Evolutionary conservation across 2,888 invertebrate species (phyloP), one percentile per base, ranked within the genome.

Genomic region (Troglohyphantes excavatus): DNA sequence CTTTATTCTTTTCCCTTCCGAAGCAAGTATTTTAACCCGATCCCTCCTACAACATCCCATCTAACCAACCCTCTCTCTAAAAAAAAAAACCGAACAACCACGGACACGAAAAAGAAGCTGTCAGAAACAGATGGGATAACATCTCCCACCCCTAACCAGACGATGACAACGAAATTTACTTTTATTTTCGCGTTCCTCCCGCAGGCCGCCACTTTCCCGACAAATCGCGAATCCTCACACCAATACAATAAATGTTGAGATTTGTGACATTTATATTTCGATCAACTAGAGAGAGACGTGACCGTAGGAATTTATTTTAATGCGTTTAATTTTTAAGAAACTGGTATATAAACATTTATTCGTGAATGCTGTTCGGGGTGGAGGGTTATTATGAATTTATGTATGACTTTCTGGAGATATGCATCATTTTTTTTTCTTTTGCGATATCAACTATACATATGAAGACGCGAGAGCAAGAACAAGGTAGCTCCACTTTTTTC

Each of bases 61-160:
- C 13, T n/a, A 53, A 53, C 53, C 33, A 2, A 39, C 39, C 39
- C 13, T 39, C 53, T 53, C 17, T 53, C 17, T n/a, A 13, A 53
- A 53, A 53, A 53, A 53, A 53, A 53, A n/a, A n/a, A n/a, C n/a
- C 53, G 53, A 7, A 53, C n/a, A 53, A 5, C 53, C 53, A 39
- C 53, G 53, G n/a, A 53, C n/a, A 53, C 13, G 53, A 53, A 53
- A 53, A 53, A 53, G n/a, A 53, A 53, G 53, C 53, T 53, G 53
- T 53, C 53, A 53, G 53, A 53, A 53, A 53, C 53, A 53, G 53
- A 53, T 53, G 53, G 53, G 53, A 53, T 53, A 53, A 53, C 53
- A 53, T 53, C 53, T 53, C n/a, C 33, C 17, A 53, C n/a, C 13
- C 13, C 9, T n/a, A 33, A 53, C 53, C n/a, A 53, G 53, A 53